phyloP scores from a whole-genome alignment of 2,888 invertebrate genomes.

The Microplitis deprimator region DNA sequence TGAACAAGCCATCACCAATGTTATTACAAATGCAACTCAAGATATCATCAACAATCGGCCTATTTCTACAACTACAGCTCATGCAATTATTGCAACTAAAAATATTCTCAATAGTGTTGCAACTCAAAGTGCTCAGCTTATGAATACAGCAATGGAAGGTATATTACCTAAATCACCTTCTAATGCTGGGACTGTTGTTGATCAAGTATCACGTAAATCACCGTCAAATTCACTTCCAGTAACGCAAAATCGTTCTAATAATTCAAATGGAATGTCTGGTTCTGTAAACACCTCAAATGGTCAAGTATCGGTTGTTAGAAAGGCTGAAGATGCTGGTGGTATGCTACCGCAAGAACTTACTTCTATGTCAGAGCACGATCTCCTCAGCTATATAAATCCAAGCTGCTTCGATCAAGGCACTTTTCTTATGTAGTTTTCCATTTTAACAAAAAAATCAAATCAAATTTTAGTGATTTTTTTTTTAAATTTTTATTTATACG shows the following conservation, averaged over 20 bases:
- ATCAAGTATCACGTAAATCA: conserved; percentile 66
- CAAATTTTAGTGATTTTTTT: neutral
- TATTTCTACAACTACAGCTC: conserved; percentile 68
- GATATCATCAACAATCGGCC: conserved; percentile 69
- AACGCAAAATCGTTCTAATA: conserved; percentile 62
- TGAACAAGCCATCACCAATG: conserved; percentile 68
- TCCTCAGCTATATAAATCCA: conserved; percentile 90
- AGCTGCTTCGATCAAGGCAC: conserved; percentile 82
- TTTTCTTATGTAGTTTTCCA: conserved; percentile 65
- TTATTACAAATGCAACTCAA: conserved; percentile 68
- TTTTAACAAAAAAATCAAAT: neutral
- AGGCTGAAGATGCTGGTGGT: conserved; percentile 62
- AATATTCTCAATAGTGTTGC: conserved; percentile 69
- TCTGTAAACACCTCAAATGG: conserved; percentile 73
- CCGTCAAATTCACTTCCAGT: conserved; percentile 57
- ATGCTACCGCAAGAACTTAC: conserved; percentile 83
- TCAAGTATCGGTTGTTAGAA: conserved; percentile 73
- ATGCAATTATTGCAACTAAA: conserved; percentile 70
- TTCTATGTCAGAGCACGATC: conserved; percentile 89
- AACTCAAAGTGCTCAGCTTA: conserved; percentile 68
- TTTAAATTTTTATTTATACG: neutral
- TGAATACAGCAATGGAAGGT: conserved; percentile 69
- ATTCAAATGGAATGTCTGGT: conserved; percentile 71
- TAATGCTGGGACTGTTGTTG: conserved; percentile 60
- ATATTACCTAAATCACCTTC: conserved; percentile 67